phyloP scores from a whole-genome alignment of 2,113 vertebrate genomes.

The Xiphophorus hellerii region DNA sequence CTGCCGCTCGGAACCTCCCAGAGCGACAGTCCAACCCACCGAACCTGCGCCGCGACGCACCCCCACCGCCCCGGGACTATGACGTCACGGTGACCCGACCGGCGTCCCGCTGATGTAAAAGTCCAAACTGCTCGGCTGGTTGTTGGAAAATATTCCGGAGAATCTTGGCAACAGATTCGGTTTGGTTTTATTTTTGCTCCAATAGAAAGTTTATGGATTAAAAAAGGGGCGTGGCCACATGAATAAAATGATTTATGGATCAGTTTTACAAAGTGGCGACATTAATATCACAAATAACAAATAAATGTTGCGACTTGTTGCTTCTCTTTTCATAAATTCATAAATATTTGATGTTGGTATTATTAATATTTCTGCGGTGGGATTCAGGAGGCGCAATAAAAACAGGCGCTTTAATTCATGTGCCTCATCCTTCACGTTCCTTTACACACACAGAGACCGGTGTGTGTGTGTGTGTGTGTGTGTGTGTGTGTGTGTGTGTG shows the following conservation, averaged over 20 bases:
- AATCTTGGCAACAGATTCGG: neutral
- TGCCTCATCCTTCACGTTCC: too few species aligned
- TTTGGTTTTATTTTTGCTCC: neutral
- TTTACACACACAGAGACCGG: too few species aligned
- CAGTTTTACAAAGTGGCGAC: neutral
- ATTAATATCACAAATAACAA: neutral
- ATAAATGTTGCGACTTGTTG: neutral
- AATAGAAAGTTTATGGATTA: neutral
- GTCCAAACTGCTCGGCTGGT: neutral
- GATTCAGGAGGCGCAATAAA: neutral
- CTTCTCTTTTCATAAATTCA: neutral
- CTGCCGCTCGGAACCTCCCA: constrained; percentile 79
- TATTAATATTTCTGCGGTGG: too few species aligned
- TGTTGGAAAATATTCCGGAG: neutral
- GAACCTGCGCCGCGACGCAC: neutral
- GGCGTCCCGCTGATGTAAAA: neutral
- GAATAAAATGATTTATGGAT: neutral
- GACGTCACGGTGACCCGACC: constrained; percentile 27
- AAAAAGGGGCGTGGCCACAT: neutral
- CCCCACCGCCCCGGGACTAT: neutral
- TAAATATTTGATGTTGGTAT: neutral
- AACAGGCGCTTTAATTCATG: neutral
- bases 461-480: too few species aligned
- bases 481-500: neutral
- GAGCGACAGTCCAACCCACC: constrained; percentile 81